Base-by-base conservation (phyloP, 2,888 invertebrate genomes). In the Abrostola tripartita region DNA sequence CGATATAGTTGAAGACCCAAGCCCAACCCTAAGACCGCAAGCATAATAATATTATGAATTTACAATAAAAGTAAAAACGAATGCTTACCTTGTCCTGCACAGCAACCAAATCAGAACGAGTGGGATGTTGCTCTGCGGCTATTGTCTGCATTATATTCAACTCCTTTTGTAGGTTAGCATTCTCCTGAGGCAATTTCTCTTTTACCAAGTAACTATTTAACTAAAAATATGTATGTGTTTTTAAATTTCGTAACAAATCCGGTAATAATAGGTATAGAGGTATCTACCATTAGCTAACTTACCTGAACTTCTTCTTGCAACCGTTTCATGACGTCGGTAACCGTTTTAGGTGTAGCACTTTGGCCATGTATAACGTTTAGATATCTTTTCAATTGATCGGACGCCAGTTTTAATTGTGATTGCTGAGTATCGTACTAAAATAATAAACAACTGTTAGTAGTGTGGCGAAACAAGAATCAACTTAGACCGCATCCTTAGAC, bases 161-260 rank as follows among this genome's bases (percentile, higher is more conserved):
- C 79, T 96, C 96, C 78, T 96, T 96, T 83, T 96, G 96, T 57
- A 96, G 91, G 10, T 91, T 89, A 1, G 93, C 89, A 51, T 96
- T 93, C 88, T 98, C 98, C 78, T 96, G 96, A 0, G 97, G 97
- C 58, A 98, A 87, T 85, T 98, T 97, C 82, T 98, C 97, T 71
- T 96, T 96, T 0, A 96, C 96, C 68, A 98, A 95, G 88, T 97
- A 97, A 65, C 94, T 95, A 84, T 97, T 97, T 44, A 97, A 95
- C 90, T 95, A 75, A 59, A 75, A 73, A 47, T 8, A 24, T 0
- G 41, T 50, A 51, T 8, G 52, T 6, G n/a, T 10, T 38, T 40
- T 50, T 0, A 10, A 47, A 44, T n/a, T 37, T 38, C 2, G 24
- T 24, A 1, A 36, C 36, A 36, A 9, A 0, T 24, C 37, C n/a